A percentile compares a stretch with the other conserved stretches of the same genome.
phyloP scores from a whole-genome alignment of 2,113 vertebrate species.

The Cyprinodon brontotheroides region DNA sequence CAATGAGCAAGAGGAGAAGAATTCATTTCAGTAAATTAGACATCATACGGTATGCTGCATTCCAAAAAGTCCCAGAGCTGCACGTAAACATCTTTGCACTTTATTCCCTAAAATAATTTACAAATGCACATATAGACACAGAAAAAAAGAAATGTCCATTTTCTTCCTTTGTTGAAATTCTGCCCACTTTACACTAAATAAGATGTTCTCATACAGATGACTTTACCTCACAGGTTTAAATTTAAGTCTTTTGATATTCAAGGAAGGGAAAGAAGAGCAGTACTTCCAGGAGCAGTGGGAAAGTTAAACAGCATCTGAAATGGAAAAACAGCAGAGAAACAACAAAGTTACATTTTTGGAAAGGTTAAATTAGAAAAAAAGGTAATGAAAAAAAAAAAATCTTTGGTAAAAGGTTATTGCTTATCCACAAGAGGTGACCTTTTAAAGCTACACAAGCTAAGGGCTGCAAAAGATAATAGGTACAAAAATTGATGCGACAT shows the following conservation, averaged over 20 bases:
- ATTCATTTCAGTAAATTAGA: background rate
- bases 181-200: background rate
- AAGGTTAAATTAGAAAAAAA: background rate
- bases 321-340: background rate
- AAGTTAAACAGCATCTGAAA: background rate
- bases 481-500: background rate
- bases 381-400: background rate
- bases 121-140: slow-evolving; percentile 15
- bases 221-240: background rate
- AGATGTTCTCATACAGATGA: background rate
- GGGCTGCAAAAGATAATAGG: background rate
- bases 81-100: slow-evolving; percentile 29
- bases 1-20: too few species aligned
- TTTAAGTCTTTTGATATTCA: background rate
- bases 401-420: background rate
- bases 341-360: background rate
- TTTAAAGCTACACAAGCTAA: background rate
- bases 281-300: background rate
- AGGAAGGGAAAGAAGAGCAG: background rate
- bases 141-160: slow-evolving; percentile 46
- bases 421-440: background rate
- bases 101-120: slow-evolving; percentile 68
- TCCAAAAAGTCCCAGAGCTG: background rate
- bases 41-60: background rate
- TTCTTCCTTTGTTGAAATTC: slow-evolving; percentile 46